Evolutionary conservation across 1,140 invertebrate genomes (phyloP).

Genomic region (Cherax destructor): DNA sequence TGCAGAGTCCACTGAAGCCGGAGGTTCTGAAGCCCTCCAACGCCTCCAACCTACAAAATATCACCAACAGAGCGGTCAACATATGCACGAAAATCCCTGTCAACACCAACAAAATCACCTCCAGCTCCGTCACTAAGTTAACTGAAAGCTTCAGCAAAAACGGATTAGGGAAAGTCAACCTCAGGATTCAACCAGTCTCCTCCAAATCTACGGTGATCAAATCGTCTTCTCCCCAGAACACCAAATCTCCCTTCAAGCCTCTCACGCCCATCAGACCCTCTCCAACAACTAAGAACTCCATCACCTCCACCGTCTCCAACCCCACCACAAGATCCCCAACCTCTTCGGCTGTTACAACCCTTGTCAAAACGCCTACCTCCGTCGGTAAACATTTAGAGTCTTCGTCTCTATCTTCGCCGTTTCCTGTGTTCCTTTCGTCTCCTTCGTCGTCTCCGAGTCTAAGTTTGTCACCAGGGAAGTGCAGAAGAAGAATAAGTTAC

Average conservation of each 20-base stretch:
- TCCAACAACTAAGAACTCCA: slow-evolving; percentile 17
- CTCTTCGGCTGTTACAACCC: neutral
- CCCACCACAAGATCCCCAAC: neutral
- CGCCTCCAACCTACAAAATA: slow-evolving; percentile 47
- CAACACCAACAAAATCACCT: slow-evolving; percentile 9
- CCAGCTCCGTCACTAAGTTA: neutral
- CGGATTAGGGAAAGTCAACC: neutral
- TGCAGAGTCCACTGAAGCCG: slow-evolving; percentile 50
- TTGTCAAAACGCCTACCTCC: slow-evolving; percentile 52
- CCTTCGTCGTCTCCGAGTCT: slow-evolving; percentile 19
- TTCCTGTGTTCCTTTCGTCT: neutral
- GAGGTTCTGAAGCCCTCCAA: slow-evolving; percentile 62
- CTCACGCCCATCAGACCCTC: slow-evolving; percentile 60
- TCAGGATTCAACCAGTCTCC: neutral
- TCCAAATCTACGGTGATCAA: neutral
- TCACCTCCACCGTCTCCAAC: slow-evolving; percentile 2
- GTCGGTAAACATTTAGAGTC: neutral
- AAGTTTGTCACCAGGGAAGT: slow-evolving; percentile 41
- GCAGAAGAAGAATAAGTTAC: slow-evolving; percentile 56
- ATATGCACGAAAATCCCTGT: neutral
- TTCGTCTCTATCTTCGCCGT: neutral
- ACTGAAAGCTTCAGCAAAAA: neutral
- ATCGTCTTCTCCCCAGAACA: neutral
- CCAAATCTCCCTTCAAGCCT: slow-evolving; percentile 43
- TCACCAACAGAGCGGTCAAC: neutral